Base-by-base conservation (phyloP, 2,113 vertebrate genomes). In the Deroptyus accipitrinus region DNA sequence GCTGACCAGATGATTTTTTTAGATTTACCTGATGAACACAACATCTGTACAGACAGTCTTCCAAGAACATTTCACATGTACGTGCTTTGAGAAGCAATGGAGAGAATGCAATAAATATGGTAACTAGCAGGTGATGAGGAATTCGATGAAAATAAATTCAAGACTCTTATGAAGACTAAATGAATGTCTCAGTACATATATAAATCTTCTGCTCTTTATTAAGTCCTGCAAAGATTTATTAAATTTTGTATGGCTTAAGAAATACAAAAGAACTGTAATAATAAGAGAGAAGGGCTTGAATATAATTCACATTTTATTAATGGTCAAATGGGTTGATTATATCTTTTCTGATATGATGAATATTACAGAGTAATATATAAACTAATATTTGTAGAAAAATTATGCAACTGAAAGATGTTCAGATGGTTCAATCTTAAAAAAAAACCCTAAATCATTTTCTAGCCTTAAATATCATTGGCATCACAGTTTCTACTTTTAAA, bases 191-290 rank as follows among this genome's bases (percentile, higher is more conserved):
- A 93, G 97, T 96, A 96, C 85, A 64, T 93, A 78, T 95, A 98
- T 97, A 97, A 97, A 98, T 98, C 96, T 97, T 95, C 90, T 94
- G 88, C 94, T 94, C 83, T 97, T 97, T 97, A 97, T 98, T 97
- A 98, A 97, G 92, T 94, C 87, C 80, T 91, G 69, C 52, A 87
- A 96, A 91, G 92, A 97, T 97, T 98, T 97, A 97, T 98, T 98
- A 97, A 96, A 97, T 97, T 97, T 96, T 86, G 19, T 39, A 57
- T 83, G 88, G 95, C 95, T 97, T 97, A 77, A 97, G 86, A 96
- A 97, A 95, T 69, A 97, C 72, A 93, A 92, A 48, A 94, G 94
- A 92, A 97, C 68, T 95, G 82, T 89, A 97, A 97, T 96, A 97
- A 97, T 95, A 83, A 96, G 89, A 96, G 46, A 88, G 86, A 63